Conservation (phyloP, 2,113 vertebrate genomes). For the Salvelinus namaycush region DNA sequence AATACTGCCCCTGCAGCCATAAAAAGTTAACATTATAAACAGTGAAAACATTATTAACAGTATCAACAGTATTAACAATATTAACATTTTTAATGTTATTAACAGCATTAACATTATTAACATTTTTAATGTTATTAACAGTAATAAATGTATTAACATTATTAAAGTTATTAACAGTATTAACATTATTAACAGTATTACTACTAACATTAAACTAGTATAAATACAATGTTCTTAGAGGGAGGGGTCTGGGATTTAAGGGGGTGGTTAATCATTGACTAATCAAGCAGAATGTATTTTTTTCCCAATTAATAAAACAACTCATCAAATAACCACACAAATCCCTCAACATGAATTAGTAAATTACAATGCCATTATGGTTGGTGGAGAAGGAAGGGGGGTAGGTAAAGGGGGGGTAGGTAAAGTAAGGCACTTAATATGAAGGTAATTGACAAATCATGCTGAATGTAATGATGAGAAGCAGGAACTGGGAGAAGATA, state of each 20-base stretch:
- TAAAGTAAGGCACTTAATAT: slow-evolving; percentile 38
- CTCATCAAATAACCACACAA: slow-evolving; percentile 49
- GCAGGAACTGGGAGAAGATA: slow-evolving; percentile 22
- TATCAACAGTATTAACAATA: too few species aligned
- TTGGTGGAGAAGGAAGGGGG: slow-evolving; percentile 14
- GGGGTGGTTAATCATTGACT: neutral
- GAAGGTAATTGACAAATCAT: slow-evolving; percentile 60
- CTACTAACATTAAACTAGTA: too few species aligned
- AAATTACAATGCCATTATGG: slow-evolving; percentile 48
- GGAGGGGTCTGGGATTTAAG: neutral
- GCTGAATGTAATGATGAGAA: slow-evolving; percentile 20
- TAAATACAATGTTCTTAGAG: too few species aligned
- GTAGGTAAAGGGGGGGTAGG: neutral
- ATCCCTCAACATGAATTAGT: slow-evolving; percentile 48
- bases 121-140: too few species aligned
- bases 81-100: too few species aligned
- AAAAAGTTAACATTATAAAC: too few species aligned
- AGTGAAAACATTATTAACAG: too few species aligned
- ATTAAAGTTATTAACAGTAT: too few species aligned
- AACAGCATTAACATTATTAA: too few species aligned
- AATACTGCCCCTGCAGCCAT: too few species aligned
- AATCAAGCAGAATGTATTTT: neutral
- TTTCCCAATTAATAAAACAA: slow-evolving; percentile 1
- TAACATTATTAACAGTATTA: too few species aligned
- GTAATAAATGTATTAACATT: too few species aligned